Evolutionary conservation across 2,797 vertebrate species (phyloP).

Genomic region (Betta splendens): DNA sequence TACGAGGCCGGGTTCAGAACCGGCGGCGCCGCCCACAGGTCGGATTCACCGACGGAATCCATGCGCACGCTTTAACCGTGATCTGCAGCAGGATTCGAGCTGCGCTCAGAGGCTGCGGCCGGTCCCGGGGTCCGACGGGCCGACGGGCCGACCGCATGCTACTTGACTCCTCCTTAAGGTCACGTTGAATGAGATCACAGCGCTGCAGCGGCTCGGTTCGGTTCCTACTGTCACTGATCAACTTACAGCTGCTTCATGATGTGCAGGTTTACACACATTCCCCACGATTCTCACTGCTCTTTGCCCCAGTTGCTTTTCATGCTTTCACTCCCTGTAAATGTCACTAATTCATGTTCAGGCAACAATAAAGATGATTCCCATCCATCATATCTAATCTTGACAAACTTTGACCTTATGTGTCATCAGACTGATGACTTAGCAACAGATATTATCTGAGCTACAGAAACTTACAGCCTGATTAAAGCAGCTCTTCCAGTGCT

Average conservation of each 20-base stretch:
- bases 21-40: too few species aligned
- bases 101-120: too few species aligned
- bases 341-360: neutral
- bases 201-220: neutral
- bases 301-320: neutral
- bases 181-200: conserved; percentile 11
- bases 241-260: neutral
- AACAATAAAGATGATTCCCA: neutral
- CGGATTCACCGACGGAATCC: too few species aligned
- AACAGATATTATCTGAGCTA: conserved; percentile 16
- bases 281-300: too few species aligned
- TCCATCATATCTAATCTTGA: too few species aligned
- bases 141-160: conserved; percentile 3
- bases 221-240: neutral
- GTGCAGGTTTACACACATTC: too few species aligned
- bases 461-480: neutral
- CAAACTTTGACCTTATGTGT: conserved; percentile 3
- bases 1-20: too few species aligned
- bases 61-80: too few species aligned
- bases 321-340: neutral
- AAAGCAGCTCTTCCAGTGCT: conserved; percentile 9
- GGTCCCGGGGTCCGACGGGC: neutral
- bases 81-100: neutral
- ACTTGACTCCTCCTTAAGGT: conserved; percentile 12
- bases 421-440: too few species aligned